These are phyloP conservation scores for Dendroctonus valens DNA, from an alignment of 1,140 invertebrate species.

Conservation along the genomic window DNA sequence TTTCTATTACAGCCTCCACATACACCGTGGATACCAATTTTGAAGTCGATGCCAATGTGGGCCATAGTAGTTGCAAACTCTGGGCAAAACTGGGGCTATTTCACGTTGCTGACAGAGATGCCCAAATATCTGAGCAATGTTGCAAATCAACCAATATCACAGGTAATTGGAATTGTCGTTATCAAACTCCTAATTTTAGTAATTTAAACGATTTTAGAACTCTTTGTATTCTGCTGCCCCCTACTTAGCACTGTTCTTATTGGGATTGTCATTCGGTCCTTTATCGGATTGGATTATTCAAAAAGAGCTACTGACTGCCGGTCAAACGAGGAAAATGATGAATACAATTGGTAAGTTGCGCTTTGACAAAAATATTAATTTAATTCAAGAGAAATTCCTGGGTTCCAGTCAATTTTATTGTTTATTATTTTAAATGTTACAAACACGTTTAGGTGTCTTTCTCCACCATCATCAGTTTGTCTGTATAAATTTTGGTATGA, in stretches of 20 bases:
- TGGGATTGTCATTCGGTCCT: slow-evolving; percentile 64
- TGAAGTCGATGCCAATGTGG: slow-evolving; percentile 78
- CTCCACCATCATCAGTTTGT: no score
- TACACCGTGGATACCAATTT: slow-evolving; percentile 78
- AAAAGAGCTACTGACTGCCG: slow-evolving; percentile 56
- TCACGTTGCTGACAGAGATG: slow-evolving; percentile 86
- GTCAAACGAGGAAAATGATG: slow-evolving; percentile 60
- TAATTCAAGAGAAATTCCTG: no score
- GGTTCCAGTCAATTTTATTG: no score
- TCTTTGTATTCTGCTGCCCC: slow-evolving; percentile 74
- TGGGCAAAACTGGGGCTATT: slow-evolving; percentile 91
- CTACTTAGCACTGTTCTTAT: slow-evolving; percentile 70
- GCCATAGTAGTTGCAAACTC: slow-evolving; percentile 79
- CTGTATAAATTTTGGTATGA: no score
- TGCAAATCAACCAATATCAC: slow-evolving; percentile 64
- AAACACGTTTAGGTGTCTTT: no score
- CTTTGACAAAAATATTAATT: no score
- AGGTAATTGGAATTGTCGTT: background rate
- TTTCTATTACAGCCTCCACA: slow-evolving; percentile 32
- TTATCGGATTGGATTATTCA: slow-evolving; percentile 61
- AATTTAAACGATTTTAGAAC: slow-evolving; percentile 57
- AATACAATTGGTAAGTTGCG: slow-evolving; percentile 61
- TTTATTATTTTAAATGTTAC: no score
- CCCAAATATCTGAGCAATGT: slow-evolving; percentile 87
- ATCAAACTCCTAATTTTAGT: no score